phyloP scores from a whole-genome alignment of 2,888 invertebrate species.

The Epistrophe eligans region DNA sequence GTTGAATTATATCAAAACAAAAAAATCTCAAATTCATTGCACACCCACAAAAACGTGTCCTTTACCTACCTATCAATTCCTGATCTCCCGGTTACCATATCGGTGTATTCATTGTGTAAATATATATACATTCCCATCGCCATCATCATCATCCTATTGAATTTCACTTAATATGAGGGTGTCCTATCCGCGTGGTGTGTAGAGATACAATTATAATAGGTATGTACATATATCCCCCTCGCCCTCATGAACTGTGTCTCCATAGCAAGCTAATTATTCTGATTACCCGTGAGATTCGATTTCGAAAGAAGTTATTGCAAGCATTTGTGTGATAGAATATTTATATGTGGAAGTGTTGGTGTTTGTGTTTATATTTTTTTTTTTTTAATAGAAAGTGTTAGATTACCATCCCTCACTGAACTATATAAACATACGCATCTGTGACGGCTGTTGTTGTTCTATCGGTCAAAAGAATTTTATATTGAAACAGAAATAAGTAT shows the following conservation, averaged over 20 bases:
- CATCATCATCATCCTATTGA: constrained; percentile 19
- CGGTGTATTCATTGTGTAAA: not conserved
- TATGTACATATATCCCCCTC: not conserved
- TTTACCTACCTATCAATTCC: not conserved
- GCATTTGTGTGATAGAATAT: not conserved
- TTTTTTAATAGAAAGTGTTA: constrained; percentile 29
- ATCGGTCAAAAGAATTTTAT: constrained; percentile 7
- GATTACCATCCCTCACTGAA: constrained; percentile 23
- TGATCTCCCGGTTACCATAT: constrained; percentile 9
- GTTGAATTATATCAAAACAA: not conserved
- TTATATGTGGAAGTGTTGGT: not conserved
- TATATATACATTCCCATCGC: not conserved
- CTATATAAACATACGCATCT: constrained; percentile 5
- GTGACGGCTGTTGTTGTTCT: constrained; percentile 1
- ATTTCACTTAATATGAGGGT: constrained; percentile 18
- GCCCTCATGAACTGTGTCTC: constrained; percentile 9
- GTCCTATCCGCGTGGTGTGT: not conserved
- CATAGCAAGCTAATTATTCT: constrained; percentile 62
- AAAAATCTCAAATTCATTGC: constrained; percentile 9
- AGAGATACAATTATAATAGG: constrained; percentile 39
- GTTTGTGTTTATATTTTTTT: not conserved
- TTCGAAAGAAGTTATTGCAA: not conserved
- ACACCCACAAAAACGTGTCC: constrained; percentile 25
- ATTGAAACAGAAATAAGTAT: constrained; percentile 11
- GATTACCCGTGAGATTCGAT: constrained; percentile 54